These are phyloP conservation scores for Dendronephthya gigantea DNA, from an alignment of 64 coral and sea anemone species.

Conservation along the genomic window DNA sequence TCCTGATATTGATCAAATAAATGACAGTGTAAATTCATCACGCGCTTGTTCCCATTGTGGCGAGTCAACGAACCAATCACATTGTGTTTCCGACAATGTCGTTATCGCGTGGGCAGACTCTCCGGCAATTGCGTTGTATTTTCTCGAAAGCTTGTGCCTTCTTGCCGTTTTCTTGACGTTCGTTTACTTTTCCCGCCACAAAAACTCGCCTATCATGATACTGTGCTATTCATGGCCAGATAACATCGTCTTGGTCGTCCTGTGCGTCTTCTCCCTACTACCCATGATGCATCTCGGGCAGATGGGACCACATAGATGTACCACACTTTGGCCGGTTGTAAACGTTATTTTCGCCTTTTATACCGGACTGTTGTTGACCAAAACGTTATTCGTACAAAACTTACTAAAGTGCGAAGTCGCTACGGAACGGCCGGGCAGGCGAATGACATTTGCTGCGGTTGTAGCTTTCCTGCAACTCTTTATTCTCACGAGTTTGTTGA, in stretches of 20 bases:
- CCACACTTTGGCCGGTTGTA: background rate
- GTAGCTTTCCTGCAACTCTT: background rate
- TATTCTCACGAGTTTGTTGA: background rate
- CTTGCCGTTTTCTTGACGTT: background rate
- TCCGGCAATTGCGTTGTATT: background rate
- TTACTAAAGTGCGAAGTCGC: background rate
- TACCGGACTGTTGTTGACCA: background rate
- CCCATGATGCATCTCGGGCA: constrained; percentile 12
- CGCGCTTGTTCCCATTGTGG: background rate
- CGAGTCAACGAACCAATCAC: background rate
- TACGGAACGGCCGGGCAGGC: background rate
- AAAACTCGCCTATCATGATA: constrained; percentile 13
- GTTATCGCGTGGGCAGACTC: background rate
- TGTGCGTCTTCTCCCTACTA: background rate
- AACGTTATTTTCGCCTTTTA: background rate
- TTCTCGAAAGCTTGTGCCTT: background rate
- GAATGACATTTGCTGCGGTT: background rate
- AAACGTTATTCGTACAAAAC: constrained; percentile 14
- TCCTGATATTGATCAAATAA: background rate
- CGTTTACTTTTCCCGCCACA: background rate
- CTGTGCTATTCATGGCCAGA: background rate
- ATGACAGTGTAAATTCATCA: background rate
- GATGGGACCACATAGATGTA: background rate
- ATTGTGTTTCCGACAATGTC: background rate
- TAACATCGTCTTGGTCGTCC: background rate